Conservation (phyloP, 2,888 invertebrate species). For the Idaea dimidiata region DNA sequence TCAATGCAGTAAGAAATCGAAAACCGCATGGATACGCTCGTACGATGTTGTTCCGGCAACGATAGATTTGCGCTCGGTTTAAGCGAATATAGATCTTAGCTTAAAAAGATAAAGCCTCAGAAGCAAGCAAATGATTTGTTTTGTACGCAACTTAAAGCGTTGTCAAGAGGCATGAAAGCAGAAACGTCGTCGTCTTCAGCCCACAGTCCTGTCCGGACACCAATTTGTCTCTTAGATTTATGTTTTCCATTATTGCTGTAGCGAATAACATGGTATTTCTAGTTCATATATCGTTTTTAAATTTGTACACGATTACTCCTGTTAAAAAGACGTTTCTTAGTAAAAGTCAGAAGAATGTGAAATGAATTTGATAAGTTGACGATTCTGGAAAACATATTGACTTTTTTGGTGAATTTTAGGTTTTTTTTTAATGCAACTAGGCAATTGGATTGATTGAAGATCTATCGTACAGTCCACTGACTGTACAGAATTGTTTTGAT, state of each 20-base stretch:
- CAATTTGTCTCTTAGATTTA: conserved; percentile 73
- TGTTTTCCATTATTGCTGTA: conserved; percentile 65
- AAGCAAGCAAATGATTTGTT: conserved; percentile 29
- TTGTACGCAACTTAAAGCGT: conserved; percentile 53
- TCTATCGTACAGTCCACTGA: background rate
- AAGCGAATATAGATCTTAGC: conserved; percentile 35
- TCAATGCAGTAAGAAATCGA: conserved; percentile 24
- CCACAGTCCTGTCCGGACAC: conserved; percentile 56
- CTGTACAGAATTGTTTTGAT: background rate
- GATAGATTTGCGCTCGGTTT: conserved; percentile 23
- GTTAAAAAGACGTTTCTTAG: conserved; percentile 20
- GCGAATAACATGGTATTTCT: conserved; percentile 51
- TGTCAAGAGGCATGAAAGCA: conserved; percentile 64
- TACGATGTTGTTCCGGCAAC: conserved; percentile 29
- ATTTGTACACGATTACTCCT: conserved; percentile 16
- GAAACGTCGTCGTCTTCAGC: conserved; percentile 59
- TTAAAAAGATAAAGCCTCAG: conserved; percentile 23
- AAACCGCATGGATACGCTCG: conserved; percentile 27
- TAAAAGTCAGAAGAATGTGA: conserved; percentile 1
- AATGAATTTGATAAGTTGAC: background rate
- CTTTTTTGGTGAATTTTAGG: background rate
- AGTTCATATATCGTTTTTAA: conserved; percentile 42
- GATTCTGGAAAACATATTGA: background rate
- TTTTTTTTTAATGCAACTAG: background rate
- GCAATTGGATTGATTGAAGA: background rate